These are phyloP conservation scores for Condylostylus longicornis DNA, from an alignment of 1,140 invertebrate species.

Conservation along the genomic window DNA sequence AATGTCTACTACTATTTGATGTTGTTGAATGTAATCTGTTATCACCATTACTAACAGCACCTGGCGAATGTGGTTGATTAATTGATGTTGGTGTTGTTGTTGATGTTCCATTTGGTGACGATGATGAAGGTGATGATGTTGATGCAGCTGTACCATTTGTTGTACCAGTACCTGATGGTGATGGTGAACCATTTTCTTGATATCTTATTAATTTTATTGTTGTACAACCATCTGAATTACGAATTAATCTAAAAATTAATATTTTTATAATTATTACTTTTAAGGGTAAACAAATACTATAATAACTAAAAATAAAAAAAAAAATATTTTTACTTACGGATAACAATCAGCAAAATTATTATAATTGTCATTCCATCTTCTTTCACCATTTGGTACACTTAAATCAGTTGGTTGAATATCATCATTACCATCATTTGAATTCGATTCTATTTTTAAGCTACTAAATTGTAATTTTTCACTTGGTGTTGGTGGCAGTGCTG, in stretches of 20 bases:
- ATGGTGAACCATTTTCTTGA: conserved; percentile 14
- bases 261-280: neutral
- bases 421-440: conserved; percentile 12
- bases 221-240: conserved; percentile 31
- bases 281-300: neutral
- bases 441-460: conserved; percentile 24
- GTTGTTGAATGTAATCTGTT: too few relatives aligned
- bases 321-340: conserved; percentile 22
- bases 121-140: too few relatives aligned
- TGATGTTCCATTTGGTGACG: too few relatives aligned
- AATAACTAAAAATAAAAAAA: neutral
- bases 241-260: conserved; percentile 21
- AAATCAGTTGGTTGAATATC: conserved; percentile 39
- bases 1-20: too few relatives aligned
- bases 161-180: too few relatives aligned
- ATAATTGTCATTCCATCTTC: conserved; percentile 6
- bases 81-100: too few relatives aligned
- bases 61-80: too few relatives aligned
- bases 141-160: too few relatives aligned
- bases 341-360: conserved; percentile 23
- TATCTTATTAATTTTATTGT: conserved; percentile 32
- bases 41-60: too few relatives aligned
- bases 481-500: conserved; percentile 15
- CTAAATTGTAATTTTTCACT: conserved; percentile 27
- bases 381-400: conserved; percentile 28